Base-by-base conservation (phyloP, 2,888 invertebrate species). In the Schizotus pectinicornis region DNA sequence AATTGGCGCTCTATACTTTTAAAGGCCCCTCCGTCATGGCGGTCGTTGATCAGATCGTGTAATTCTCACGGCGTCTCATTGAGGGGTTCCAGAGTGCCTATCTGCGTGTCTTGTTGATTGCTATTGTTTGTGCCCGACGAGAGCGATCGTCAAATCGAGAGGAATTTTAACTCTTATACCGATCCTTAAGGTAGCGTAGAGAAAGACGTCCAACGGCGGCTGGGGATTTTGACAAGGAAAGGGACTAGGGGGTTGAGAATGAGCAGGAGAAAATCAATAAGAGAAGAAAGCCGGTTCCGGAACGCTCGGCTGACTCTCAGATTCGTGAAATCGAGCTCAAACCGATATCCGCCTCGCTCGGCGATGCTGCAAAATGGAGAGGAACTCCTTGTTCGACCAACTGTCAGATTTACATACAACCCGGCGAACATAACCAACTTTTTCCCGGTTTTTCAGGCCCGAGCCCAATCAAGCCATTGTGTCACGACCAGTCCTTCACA, bases 251-350 rank as follows among this genome's bases (percentile, higher is more conserved):
- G 71, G 70, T 65, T 66, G 72, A 68, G 67, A 70, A 70, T 67
- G 73, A 71, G 68, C 72, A 69, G 73, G 74, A 74, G 78, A 79
- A 80, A 79, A 80, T 79, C 79, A 79, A 80, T 79, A 79, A 79
- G 77, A 76, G 78, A 79, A 79, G 79, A 79, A 79, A 79, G 78
- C 77, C 78, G 77, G 79, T 79, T 80, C 79, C 80, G 79, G 80
- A 79, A 80, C 80, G 80, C 77, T 79, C 78, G 77, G 79, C 79
- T 79, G 79, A 75, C 75, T 78, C 77, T 79, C 79, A 79, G 79
- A 79, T 79, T 80, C 80, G 79, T 78, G 79, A 79, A 79, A 79
- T 78, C 77, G 78, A 79, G 77, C 79, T 74, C 76, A 72, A 77
- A 77, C 76, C 77, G 77, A 77, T 77, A 76, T 77, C 77, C 77